These are phyloP conservation scores for Patella vulgata DNA, from an alignment of 1,140 invertebrate species.

Conservation along the genomic window DNA sequence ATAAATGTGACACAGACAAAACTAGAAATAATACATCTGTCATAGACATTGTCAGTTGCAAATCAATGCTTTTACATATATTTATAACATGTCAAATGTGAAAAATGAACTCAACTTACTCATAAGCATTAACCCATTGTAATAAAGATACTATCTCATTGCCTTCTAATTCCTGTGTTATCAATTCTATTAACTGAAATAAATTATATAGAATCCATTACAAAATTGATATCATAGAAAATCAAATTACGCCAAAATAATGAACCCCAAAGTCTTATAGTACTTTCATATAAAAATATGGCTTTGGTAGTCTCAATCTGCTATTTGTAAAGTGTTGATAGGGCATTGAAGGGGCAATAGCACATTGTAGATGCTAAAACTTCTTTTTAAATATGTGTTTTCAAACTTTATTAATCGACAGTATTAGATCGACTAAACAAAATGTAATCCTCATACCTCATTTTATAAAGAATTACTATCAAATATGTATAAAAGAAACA, in stretches of 20 bases:
- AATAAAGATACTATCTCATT: constrained; percentile 96
- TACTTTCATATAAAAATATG: not conserved
- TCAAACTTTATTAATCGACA: too few relatives aligned
- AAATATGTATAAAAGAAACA: too few relatives aligned
- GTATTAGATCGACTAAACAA: too few relatives aligned
- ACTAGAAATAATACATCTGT: too few relatives aligned
- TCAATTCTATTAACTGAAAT: constrained; percentile 84
- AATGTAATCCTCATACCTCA: too few relatives aligned
- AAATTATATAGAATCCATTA: constrained; percentile 19
- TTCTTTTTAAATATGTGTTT: too few relatives aligned
- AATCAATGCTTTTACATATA: too few relatives aligned
- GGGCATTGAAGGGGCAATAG: too few relatives aligned
- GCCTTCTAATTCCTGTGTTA: constrained; percentile 87
- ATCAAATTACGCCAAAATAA: not conserved
- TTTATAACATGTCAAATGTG: not conserved
- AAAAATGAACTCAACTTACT: constrained; percentile 51
- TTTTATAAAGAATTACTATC: too few relatives aligned
- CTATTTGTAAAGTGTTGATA: not conserved
- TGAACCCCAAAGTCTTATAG: not conserved
- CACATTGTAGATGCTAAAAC: too few relatives aligned
- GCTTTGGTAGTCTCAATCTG: not conserved
- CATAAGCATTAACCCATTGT: constrained; percentile 80
- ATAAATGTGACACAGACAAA: not conserved
- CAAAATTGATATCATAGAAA: not conserved
- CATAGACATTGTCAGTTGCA: too few relatives aligned